These are phyloP conservation scores for Mus minutoides DNA, from an alignment of 2,797 vertebrate genomes.

Conservation along the genomic window DNA sequence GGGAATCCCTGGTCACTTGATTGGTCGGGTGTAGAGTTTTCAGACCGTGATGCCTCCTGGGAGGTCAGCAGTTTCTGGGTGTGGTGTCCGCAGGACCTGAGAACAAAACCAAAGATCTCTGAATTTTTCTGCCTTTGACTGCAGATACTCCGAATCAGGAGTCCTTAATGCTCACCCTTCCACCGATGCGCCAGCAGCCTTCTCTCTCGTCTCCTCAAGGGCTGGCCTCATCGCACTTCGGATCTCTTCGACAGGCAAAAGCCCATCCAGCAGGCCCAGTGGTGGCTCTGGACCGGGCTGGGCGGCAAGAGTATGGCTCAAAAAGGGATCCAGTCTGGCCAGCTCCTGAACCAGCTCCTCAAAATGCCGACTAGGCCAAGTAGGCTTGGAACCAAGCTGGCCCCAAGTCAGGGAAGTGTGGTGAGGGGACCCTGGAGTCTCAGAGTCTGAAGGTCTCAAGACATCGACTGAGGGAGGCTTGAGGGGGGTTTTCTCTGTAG, in stretches of 20 bases:
- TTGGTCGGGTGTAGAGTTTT: background rate
- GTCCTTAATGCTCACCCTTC: constrained; percentile 67
- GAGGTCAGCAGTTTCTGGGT: constrained; percentile 46
- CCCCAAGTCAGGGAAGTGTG: background rate
- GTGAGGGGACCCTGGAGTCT: background rate
- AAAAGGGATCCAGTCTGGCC: constrained; percentile 90
- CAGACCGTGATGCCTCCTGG: constrained; percentile 41
- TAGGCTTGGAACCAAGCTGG: constrained; percentile 15
- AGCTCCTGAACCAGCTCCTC: constrained; percentile 91
- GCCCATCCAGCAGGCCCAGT: constrained; percentile 94
- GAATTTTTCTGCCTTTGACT: background rate
- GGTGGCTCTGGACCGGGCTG: constrained; percentile 90
- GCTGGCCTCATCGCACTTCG: constrained; percentile 83
- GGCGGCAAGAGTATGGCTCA: constrained; percentile 90
- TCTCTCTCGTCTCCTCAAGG: background rate
- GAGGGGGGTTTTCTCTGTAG: background rate
- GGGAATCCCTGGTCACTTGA: background rate
- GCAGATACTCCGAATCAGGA: background rate
- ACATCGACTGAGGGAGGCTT: background rate
- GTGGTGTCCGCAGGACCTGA: constrained; percentile 1
- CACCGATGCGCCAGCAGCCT: background rate
- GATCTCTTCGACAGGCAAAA: constrained; percentile 90
- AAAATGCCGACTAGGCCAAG: constrained; percentile 81
- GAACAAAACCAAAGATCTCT: constrained; percentile 52
- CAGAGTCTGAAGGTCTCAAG: background rate